Base-by-base conservation (phyloP, 2,113 vertebrate species). In the Butorides virescens region DNA sequence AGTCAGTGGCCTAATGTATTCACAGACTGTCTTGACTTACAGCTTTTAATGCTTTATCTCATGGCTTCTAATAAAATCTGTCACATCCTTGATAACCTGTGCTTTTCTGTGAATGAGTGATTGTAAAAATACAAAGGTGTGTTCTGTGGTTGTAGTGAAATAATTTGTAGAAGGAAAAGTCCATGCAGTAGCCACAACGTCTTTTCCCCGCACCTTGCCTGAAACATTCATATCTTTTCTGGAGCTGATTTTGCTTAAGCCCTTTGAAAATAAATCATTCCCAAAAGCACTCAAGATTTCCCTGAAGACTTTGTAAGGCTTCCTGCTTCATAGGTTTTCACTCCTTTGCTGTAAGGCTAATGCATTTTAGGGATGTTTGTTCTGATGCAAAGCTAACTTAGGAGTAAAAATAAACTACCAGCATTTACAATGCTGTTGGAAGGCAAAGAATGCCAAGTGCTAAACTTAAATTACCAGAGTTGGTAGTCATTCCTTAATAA, bases 271-370 rank as follows among this genome's bases (percentile, higher is more conserved):
- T 96, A 98, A 98, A 98, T 98, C 91, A 97, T 97, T 92, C 96
- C 97, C 97, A 75, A 96, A 97, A 98, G 97, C 98, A 98, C 97
- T 98, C 97, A 98, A 92, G 83, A 97, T 97, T 97, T 98, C 97
- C 97, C 97, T 18, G 25, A 96, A 97, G 97, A 96, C 95, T 78
- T 86, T 52, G 44, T 93, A 80, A 97, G 90, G 95, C 96, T 98
- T 98, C 97, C 96, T 98, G 96, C 93, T 97, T 94, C 85, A 84
- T 90, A 96, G 91, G 94, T 96, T 97, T 97, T 95, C 82, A 96
- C 77, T 97, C 68, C 79, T 96, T 93, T 90, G 91, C 96, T 97
- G 47, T 93, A 93, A 97, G 94, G 94, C 95, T 98, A 96, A 97
- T 98, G 95, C 95, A 79, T 97, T 98, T 97, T 97, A 96, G 92